Conservation (phyloP, 2,797 vertebrate species). For the Epinephelus coioides region DNA sequence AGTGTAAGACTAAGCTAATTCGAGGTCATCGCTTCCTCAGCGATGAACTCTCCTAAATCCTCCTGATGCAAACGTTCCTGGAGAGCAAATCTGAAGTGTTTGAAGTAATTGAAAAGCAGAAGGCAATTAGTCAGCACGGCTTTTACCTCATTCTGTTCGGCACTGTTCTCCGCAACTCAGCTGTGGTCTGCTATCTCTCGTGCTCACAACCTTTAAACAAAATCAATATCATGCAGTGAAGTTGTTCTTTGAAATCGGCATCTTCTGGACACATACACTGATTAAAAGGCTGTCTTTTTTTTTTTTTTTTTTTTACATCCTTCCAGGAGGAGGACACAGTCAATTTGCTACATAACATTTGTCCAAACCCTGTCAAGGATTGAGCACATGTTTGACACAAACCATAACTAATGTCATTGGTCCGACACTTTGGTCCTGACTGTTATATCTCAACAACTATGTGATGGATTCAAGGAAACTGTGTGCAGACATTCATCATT, state of each 20-base stretch:
- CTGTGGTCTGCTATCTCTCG: background rate
- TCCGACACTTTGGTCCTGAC: background rate
- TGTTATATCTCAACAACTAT: background rate
- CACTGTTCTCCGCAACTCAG: slow-evolving; percentile 1
- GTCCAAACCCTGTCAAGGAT: background rate
- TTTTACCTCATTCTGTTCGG: slow-evolving; percentile 34
- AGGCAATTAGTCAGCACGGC: slow-evolving; percentile 40
- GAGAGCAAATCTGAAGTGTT: slow-evolving; percentile 60
- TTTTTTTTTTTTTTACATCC: too few species aligned
- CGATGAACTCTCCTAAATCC: slow-evolving; percentile 37
- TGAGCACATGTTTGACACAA: background rate
- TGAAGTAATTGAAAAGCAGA: slow-evolving; percentile 63
- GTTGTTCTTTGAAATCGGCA: background rate
- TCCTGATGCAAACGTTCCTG: slow-evolving; percentile 45
- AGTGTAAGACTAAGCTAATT: slow-evolving; percentile 54
- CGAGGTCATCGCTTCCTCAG: slow-evolving; percentile 60
- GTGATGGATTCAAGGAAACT: background rate
- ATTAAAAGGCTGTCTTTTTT: background rate
- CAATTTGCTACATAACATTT: background rate
- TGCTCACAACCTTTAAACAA: background rate
- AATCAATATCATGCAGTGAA: slow-evolving; percentile 3
- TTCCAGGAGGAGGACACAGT: background rate
- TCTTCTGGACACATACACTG: background rate
- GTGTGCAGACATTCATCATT: background rate
- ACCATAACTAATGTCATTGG: background rate